phyloP scores from a whole-genome alignment of 2,113 vertebrate species.

The Gymnogyps californianus region DNA sequence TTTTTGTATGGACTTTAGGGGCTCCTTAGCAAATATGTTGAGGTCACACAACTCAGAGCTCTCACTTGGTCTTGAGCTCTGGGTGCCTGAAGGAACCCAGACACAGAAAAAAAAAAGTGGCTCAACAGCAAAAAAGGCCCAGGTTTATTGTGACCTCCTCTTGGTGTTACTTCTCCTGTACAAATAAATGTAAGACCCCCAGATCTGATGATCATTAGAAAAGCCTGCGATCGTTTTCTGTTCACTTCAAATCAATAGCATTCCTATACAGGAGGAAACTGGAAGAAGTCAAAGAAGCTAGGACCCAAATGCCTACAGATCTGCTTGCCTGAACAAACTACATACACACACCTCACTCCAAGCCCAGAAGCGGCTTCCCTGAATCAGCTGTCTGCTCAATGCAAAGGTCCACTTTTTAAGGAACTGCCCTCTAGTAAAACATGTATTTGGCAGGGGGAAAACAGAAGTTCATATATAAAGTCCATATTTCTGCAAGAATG shows the following conservation, averaged over 20 bases:
- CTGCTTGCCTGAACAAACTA: neutral
- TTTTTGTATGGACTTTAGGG: neutral
- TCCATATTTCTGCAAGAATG: neutral
- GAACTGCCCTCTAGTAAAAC: neutral
- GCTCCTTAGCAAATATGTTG: neutral
- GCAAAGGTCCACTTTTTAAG: neutral
- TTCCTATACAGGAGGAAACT: neutral
- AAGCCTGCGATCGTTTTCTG: neutral
- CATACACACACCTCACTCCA: neutral
- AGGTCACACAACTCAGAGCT: neutral
- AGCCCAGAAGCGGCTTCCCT: neutral
- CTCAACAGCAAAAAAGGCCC: neutral
- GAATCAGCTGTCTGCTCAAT: neutral
- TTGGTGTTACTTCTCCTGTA: neutral
- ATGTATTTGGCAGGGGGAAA: neutral
- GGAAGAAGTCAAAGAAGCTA: neutral
- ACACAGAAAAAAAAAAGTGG: neutral
- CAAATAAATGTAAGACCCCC: neutral
- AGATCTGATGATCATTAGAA: neutral
- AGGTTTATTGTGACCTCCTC: neutral
- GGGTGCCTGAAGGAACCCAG: neutral
- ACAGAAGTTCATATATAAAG: fast-evolving
- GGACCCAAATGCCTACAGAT: neutral
- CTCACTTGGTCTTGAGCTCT: neutral
- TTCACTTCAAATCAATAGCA: neutral